Conservation (phyloP, 2,888 invertebrate genomes). For the Parnassius apollo region DNA sequence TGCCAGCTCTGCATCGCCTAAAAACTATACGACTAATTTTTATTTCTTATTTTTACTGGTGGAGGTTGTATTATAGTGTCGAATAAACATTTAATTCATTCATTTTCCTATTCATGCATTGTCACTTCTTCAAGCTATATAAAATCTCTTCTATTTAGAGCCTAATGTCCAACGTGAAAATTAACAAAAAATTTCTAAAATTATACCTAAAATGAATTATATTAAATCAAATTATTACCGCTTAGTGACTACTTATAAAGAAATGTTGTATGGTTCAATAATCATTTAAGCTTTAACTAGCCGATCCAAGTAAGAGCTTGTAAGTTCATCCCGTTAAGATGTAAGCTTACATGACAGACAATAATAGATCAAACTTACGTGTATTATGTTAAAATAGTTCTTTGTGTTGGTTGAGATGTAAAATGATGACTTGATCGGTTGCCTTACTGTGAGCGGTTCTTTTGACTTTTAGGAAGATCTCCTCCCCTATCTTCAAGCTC, state of each 20-base stretch:
- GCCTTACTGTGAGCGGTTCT: constrained; percentile 35
- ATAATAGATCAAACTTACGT: constrained; percentile 41
- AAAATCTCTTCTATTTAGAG: too few species aligned
- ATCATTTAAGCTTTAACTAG: constrained; percentile 31
- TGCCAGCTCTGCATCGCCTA: too few species aligned
- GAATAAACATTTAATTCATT: too few species aligned
- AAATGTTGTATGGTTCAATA: constrained; percentile 3
- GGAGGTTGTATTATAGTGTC: too few species aligned
- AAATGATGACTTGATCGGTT: constrained; percentile 44
- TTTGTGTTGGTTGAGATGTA: constrained; percentile 58
- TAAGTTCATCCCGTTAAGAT: constrained; percentile 10
- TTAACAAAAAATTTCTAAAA: too few species aligned
- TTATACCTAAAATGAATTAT: too few species aligned
- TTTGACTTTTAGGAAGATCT: constrained; percentile 33
- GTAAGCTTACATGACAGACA: constrained; percentile 53
- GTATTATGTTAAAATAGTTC: constrained; percentile 69
- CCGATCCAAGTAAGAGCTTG: constrained; percentile 10
- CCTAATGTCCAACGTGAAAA: too few species aligned
- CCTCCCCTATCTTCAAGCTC: constrained; percentile 47
- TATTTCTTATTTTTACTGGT: too few species aligned
- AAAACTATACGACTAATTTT: too few species aligned
- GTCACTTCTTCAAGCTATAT: too few species aligned
- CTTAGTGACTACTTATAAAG: constrained; percentile 1
- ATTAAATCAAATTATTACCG: too few species aligned
- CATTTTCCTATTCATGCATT: too few species aligned